Conservation (phyloP, 2,797 vertebrate genomes). For the Tapirus indicus region DNA sequence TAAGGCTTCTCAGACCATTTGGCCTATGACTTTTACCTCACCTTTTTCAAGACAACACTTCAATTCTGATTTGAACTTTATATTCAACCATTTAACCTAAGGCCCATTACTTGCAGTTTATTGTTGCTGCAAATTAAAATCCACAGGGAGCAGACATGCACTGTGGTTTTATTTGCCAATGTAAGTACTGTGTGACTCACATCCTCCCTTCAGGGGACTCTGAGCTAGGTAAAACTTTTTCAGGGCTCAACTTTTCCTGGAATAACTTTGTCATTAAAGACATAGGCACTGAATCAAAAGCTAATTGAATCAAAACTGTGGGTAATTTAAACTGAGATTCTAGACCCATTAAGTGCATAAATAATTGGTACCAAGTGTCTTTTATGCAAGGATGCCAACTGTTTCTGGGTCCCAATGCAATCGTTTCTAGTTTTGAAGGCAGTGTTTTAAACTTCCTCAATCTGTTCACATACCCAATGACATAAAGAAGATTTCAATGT, state of each 20-base stretch:
- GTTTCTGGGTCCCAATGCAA: not conserved
- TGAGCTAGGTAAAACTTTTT: slow-evolving; percentile 70
- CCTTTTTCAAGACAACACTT: slow-evolving; percentile 49
- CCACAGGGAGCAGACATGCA: slow-evolving; percentile 60
- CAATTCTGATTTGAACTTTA: slow-evolving; percentile 64
- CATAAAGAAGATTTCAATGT: not conserved
- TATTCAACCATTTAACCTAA: slow-evolving; percentile 67
- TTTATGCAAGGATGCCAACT: slow-evolving; percentile 34
- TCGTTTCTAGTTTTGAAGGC: slow-evolving; percentile 57
- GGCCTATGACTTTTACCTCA: not conserved
- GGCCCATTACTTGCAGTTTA: slow-evolving; percentile 73
- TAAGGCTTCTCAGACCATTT: not conserved
- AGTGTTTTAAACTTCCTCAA: slow-evolving; percentile 42
- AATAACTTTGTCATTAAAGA: slow-evolving; percentile 73
- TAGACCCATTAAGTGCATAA: slow-evolving; percentile 52
- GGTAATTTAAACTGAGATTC: slow-evolving; percentile 68
- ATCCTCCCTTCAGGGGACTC: slow-evolving; percentile 61
- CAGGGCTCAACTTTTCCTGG: slow-evolving; percentile 60
- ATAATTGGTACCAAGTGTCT: slow-evolving; percentile 49
- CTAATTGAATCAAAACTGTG: slow-evolving; percentile 69
- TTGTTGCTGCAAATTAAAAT: slow-evolving; percentile 75
- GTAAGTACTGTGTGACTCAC: slow-evolving; percentile 59
- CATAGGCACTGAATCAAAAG: slow-evolving; percentile 73
- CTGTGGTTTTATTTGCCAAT: slow-evolving; percentile 67
- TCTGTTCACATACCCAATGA: not conserved